Evolutionary conservation across 1,140 invertebrate species (phyloP).

Genomic region (Stegodyphus mimosarum): DNA sequence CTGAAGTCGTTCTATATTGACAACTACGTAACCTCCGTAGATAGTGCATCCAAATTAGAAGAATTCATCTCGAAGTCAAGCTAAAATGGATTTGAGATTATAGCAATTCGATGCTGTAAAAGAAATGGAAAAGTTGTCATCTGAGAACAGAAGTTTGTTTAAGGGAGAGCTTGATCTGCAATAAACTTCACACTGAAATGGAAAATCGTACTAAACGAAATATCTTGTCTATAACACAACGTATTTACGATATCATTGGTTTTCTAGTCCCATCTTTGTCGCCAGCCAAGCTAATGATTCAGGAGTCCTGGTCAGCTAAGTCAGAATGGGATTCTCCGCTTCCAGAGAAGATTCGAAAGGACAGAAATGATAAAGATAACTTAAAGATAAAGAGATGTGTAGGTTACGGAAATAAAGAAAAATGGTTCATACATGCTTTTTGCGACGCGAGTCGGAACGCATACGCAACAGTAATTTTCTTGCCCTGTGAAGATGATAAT

Average conservation of each 20-base stretch:
- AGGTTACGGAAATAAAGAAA: too few relatives aligned
- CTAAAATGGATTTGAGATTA: constrained; percentile 13
- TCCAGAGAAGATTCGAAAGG: too few relatives aligned
- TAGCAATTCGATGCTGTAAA: not conserved
- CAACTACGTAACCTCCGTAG: not conserved
- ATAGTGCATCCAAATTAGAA: not conserved
- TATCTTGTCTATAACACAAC: not conserved
- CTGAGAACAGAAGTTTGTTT: not conserved
- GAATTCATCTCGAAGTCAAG: constrained; percentile 4
- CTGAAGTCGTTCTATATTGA: constrained; percentile 18
- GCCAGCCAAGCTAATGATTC: constrained; percentile 14
- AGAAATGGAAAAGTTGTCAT: not conserved
- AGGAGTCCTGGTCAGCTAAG: not conserved
- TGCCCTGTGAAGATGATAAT: too few relatives aligned
- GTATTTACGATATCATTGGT: constrained; percentile 41
- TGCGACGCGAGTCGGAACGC: too few relatives aligned
- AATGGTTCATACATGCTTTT: too few relatives aligned
- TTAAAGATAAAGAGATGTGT: too few relatives aligned
- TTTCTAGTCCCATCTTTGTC: constrained; percentile 28
- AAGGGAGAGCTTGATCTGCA: not conserved
- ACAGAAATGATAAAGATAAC: too few relatives aligned
- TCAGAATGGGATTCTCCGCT: too few relatives aligned
- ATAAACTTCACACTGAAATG: not conserved
- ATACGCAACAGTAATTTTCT: not conserved
- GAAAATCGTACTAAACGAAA: constrained; percentile 8